Conservation (phyloP, 2,888 invertebrate genomes). For the Neoitamus cyanurus region DNA sequence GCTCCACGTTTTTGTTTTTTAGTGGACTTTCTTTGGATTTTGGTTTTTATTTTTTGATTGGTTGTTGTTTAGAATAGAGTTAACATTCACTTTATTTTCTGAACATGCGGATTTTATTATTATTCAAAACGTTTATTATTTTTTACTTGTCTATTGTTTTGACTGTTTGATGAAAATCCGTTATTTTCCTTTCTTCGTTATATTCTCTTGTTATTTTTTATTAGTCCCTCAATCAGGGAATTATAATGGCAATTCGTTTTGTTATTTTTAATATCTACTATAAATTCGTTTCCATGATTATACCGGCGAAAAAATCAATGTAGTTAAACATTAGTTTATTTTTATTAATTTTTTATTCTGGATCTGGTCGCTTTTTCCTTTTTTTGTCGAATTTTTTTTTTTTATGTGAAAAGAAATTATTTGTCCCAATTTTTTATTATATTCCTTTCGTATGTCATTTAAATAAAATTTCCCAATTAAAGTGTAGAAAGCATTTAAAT, state of each 20-base stretch:
- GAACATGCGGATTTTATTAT: not conserved
- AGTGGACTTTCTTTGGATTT: not conserved
- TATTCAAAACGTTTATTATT: not conserved
- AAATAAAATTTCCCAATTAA: no score
- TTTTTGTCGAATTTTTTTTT: conserved; percentile 3
- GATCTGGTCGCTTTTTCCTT: not conserved
- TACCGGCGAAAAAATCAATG: not conserved
- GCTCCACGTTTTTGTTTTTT: not conserved
- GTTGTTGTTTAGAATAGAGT: not conserved
- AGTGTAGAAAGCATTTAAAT: not conserved
- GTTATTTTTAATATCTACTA: no score
- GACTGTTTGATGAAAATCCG: not conserved
- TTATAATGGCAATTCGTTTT: no score
- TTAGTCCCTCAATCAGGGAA: no score
- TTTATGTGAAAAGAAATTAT: not conserved
- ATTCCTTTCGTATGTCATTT: not conserved
- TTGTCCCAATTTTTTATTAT: no score
- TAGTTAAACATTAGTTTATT: no score
- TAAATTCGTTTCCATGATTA: not conserved
- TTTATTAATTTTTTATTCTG: not conserved
- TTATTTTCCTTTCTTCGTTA: not conserved
- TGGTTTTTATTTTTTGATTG: not conserved
- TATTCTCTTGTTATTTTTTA: not conserved
- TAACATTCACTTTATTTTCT: not conserved
- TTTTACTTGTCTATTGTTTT: not conserved